A percentile compares a stretch with the other conserved stretches of the same genome.
Evolutionary conservation across 1,140 invertebrate genomes (phyloP).

Genomic region (Brachionus sp.): DNA sequence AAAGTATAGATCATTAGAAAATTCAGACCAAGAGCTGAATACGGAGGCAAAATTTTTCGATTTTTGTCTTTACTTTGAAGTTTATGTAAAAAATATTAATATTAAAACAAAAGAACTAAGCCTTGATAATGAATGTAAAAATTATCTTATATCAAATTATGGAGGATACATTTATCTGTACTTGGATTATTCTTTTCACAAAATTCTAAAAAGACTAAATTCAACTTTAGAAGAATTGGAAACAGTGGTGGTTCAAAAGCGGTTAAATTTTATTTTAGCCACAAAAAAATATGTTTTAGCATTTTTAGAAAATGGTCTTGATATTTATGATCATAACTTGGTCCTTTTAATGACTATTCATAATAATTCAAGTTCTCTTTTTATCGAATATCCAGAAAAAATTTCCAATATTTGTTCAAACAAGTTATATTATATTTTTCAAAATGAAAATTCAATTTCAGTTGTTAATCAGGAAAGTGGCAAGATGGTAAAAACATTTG

Average conservation of each 20-base stretch:
- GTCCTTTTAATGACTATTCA: not conserved
- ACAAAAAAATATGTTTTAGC: not conserved
- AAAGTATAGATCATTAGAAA: not conserved
- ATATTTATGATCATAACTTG: not conserved
- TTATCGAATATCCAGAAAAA: not conserved
- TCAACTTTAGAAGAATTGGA: constrained; percentile 1
- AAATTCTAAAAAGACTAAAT: not conserved
- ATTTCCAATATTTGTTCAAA: not conserved
- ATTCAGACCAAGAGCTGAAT: not conserved
- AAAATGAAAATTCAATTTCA: not conserved
- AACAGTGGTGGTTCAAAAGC: not conserved
- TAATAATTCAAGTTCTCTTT: not conserved
- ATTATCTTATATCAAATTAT: not conserved
- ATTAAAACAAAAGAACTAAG: not conserved
- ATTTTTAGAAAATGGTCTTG: not conserved
- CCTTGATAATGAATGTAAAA: not conserved
- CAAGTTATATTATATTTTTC: not conserved
- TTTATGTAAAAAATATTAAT: not conserved
- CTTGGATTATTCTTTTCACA: not conserved
- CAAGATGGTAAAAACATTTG: not conserved
- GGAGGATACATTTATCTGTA: not conserved
- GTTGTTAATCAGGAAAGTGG: not conserved
- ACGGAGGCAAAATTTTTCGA: not conserved
- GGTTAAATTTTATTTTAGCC: not conserved
- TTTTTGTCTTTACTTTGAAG: not conserved